phyloP scores from a whole-genome alignment of 1,140 invertebrate genomes.

The Bicyclus anynana region DNA sequence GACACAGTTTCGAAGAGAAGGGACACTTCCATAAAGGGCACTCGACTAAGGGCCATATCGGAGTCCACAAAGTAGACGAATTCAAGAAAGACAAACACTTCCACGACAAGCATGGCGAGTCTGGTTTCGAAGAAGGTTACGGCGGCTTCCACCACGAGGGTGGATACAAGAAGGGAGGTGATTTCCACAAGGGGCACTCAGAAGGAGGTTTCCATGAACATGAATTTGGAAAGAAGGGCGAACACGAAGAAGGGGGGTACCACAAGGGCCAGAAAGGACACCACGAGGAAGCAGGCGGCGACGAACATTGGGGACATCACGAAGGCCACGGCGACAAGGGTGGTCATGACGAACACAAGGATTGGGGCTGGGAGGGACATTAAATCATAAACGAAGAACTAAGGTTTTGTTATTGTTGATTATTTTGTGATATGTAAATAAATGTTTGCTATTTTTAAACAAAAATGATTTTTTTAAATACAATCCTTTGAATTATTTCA shows the following conservation, averaged over 20 bases:
- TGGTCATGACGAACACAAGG: conserved; percentile 75
- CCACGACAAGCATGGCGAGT: conserved; percentile 87
- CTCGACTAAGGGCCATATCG: conserved; percentile 86
- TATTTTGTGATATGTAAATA: conserved; percentile 62
- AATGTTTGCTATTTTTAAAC: conserved; percentile 12
- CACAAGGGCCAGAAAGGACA: conserved; percentile 61
- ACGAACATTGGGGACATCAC: conserved; percentile 78
- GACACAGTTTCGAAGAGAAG: conserved; percentile 78
- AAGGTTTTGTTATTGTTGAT: conserved; percentile 63
- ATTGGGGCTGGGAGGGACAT: conserved; percentile 76
- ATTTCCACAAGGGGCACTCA: conserved; percentile 83
- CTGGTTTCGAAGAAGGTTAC: conserved; percentile 83
- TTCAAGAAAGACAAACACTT: conserved; percentile 79
- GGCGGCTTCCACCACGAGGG: conserved; percentile 82
- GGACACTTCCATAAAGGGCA: conserved; percentile 86
- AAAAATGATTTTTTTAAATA: background rate
- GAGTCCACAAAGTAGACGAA: conserved; percentile 85
- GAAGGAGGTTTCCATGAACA: conserved; percentile 82
- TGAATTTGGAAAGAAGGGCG: conserved; percentile 83
- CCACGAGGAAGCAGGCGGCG: conserved; percentile 77
- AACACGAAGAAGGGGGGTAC: conserved; percentile 81
- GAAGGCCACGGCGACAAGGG: conserved; percentile 80
- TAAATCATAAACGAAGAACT: conserved; percentile 41
- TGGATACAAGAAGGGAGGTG: conserved; percentile 81
- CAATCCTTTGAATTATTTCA: background rate